Evolutionary conservation across 2,888 invertebrate species (phyloP).

Genomic region (Schizotus pectinicornis): DNA sequence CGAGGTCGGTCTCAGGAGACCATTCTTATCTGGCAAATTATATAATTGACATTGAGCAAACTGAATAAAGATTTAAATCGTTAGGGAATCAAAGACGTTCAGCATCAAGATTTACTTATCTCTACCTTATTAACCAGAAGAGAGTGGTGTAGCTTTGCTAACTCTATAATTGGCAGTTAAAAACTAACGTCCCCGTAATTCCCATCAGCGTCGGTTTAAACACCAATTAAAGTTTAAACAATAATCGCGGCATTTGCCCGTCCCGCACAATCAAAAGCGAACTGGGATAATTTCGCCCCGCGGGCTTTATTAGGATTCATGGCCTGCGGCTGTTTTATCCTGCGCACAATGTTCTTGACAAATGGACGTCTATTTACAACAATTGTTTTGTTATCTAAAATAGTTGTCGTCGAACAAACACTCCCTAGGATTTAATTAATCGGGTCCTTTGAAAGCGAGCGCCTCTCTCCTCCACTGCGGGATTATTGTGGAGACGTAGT

Average conservation of each 20-base stretch:
- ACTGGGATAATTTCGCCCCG: conserved; percentile 21
- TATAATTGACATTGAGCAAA: too few relatives aligned
- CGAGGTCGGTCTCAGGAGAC: too few relatives aligned
- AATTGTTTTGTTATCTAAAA: conserved; percentile 24
- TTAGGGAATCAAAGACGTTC: too few relatives aligned
- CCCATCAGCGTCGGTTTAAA: background rate
- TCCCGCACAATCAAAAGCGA: conserved; percentile 2
- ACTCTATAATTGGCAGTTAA: too few relatives aligned
- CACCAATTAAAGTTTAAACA: conserved; percentile 1
- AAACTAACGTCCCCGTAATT: background rate
- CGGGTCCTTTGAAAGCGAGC: background rate
- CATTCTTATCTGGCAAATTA: too few relatives aligned
- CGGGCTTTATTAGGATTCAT: conserved; percentile 28
- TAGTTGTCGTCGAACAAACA: conserved; percentile 8
- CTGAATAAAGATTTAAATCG: too few relatives aligned
- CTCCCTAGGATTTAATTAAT: conserved; percentile 11
- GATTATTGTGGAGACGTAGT: conserved; percentile 21
- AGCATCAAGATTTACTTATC: too few relatives aligned
- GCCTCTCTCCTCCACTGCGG: background rate
- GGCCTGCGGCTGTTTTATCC: conserved; percentile 21
- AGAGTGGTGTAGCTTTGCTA: too few relatives aligned
- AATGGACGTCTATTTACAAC: conserved; percentile 23
- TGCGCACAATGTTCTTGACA: conserved; percentile 23
- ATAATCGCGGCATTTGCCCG: background rate
- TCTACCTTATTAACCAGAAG: too few relatives aligned